Base-by-base conservation (phyloP, 1,140 invertebrate species). In the Drosophila obscura region DNA sequence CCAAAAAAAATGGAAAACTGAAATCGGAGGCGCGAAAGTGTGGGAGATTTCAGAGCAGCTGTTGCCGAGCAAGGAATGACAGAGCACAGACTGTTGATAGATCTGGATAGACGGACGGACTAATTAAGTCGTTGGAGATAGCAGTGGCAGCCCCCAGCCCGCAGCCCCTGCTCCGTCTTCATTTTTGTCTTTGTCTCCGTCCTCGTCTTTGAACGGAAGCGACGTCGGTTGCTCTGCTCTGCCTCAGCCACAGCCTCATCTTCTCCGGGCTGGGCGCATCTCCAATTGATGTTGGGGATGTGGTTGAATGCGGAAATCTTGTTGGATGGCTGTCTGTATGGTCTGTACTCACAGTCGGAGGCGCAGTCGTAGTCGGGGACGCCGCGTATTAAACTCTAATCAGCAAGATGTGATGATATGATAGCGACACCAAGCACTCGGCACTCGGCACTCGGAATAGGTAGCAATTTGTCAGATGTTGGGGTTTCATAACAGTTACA, bases 331-430 rank as follows among this genome's bases (percentile, higher is more conserved):
- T 64, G 64, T 50, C 45, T 66, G 60, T 56, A 87, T 28, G n/a
- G 19, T 19, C 19, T 19, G 19, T 19, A 19, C 19, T 41, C 52
- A 63, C 11, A 39, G 35, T 39, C 11, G 11, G 13, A 35, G 31
- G 11, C 7, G 31, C 3, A 31, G 31, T 31, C 31, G 31, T 35
- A 39, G 35, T 13, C 35, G 11, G 35, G 35, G 60, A 69, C 67
- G 55, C 50, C 64, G 64, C 78, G 71, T 81, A 71, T 81, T 73
- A 74, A 87, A 81, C 77, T 78, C 63, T 63, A 61, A 82, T 87
- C 69, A 74, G 53, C 67, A 63, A 85, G 82, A 72, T 85, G 83
- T 75, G 76, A 84, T 84, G 81, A 82, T 82, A 75, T 66, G 73
- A 75, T 75, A 75, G 72, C 60, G 61, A 61, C 71, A 45, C 35